Evolutionary conservation across 2,113 vertebrate genomes (phyloP).

Genomic region (Lethenteron reissneri): DNA sequence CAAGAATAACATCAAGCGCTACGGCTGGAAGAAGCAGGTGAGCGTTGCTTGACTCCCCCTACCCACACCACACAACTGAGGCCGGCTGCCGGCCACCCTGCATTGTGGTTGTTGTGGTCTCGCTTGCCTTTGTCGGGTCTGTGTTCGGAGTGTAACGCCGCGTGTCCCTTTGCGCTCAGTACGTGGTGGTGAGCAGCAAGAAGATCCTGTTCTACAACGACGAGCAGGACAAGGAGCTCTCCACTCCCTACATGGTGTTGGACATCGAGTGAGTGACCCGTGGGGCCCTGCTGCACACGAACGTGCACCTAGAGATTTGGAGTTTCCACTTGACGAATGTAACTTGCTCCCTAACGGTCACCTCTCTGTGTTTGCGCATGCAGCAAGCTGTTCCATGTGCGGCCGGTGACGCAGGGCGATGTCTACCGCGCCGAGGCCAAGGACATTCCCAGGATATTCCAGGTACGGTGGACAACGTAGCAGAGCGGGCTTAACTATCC

Average conservation of each 20-base stretch:
- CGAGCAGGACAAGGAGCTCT: slow-evolving; percentile 87
- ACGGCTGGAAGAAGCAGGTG: slow-evolving; percentile 98
- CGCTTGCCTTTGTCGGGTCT: no score
- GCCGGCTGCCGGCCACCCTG: no score
- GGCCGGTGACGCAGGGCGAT: slow-evolving; percentile 91
- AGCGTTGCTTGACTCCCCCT: not conserved
- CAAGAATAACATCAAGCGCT: slow-evolving; percentile 77
- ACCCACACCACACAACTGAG: no score
- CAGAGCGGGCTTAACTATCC: no score
- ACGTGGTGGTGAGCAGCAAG: slow-evolving; percentile 97
- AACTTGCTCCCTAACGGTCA: not conserved
- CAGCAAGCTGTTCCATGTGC: slow-evolving; percentile 93
- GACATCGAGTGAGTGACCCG: slow-evolving; percentile 77
- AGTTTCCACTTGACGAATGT: no score
- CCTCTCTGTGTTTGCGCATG: slow-evolving; percentile 7
- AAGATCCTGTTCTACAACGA: slow-evolving; percentile 97
- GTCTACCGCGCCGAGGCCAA: slow-evolving; percentile 92
- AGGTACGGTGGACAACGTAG: slow-evolving; percentile 29
- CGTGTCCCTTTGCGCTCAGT: slow-evolving; percentile 29
- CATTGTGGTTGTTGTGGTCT: no score
- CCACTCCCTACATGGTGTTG: slow-evolving; percentile 90
- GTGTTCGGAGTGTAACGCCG: no score
- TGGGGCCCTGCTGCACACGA: no score
- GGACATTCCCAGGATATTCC: slow-evolving; percentile 97
- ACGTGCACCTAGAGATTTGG: no score